Percentiles rank a stretch among this genome's conserved stretches.
phyloP scores from a whole-genome alignment of 2,888 invertebrate species.

The Helobdella robusta region DNA sequence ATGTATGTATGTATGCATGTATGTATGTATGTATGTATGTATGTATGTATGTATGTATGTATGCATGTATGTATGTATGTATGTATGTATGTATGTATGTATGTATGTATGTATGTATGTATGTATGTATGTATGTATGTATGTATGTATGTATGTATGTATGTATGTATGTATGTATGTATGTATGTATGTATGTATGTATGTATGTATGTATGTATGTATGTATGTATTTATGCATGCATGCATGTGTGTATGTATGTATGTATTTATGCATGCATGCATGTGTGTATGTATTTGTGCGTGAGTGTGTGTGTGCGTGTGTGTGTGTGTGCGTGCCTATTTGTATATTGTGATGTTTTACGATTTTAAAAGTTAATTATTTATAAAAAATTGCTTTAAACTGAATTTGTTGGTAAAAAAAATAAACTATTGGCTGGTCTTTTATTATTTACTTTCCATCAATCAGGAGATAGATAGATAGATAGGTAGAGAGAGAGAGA shows the following conservation, averaged over 20 bases:
- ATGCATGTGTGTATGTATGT: no score
- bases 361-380: no score
- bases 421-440: no score
- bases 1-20: not conserved
- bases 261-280: no score
- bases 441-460: no score
- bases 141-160: slow-evolving; percentile 2
- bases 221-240: no score
- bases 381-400: no score
- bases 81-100: not conserved
- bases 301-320: slow-evolving; percentile 1
- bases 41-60: not conserved
- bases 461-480: no score
- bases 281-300: slow-evolving; percentile 1
- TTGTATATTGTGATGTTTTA: no score
- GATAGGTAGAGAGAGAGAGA: no score
- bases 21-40: not conserved
- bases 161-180: slow-evolving; percentile 3
- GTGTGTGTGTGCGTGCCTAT: slow-evolving; percentile 4
- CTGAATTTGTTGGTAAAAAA: no score
- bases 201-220: not conserved
- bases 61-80: not conserved
- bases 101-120: not conserved
- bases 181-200: slow-evolving; percentile 3
- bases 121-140: not conserved